Conservation (phyloP, 30 jellyfish, hydroid and myxozoan species). For the Thelohanellus kitauei region DNA sequence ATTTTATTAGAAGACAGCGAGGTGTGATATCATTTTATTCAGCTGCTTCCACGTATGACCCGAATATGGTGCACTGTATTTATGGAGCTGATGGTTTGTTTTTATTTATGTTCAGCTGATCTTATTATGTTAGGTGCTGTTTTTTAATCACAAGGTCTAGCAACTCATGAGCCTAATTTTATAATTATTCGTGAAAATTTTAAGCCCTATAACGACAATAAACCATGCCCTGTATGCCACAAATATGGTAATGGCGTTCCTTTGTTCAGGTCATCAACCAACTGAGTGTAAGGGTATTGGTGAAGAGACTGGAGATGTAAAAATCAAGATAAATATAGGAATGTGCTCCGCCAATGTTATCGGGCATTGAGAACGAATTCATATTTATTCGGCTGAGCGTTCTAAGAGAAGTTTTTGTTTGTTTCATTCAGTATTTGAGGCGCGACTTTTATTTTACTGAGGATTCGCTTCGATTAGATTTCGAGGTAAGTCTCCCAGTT, state of each 20-base stretch:
- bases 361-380: constrained; percentile 63
- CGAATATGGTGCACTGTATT: constrained; percentile 61
- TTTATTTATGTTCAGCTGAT: constrained; percentile 30
- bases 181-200: constrained; percentile 79
- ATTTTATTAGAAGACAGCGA: constrained; percentile 51
- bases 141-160: constrained; percentile 19
- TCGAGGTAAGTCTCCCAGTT: constrained; percentile 33
- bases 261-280: constrained; percentile 34
- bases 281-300: constrained; percentile 57
- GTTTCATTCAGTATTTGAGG: constrained; percentile 27
- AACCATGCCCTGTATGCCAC: constrained; percentile 62
- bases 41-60: constrained; percentile 75
- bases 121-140: constrained; percentile 67
- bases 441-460: constrained; percentile 73
- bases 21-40: constrained; percentile 2
- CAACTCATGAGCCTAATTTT: constrained; percentile 81
- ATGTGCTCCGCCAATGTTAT: background rate
- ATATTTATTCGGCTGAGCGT: constrained; percentile 51
- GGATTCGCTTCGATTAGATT: constrained; percentile 24
- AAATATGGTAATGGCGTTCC: constrained; percentile 26
- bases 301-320: constrained; percentile 46
- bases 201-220: constrained; percentile 36
- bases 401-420: constrained; percentile 35
- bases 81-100: constrained; percentile 88
- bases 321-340: too few species aligned